Conservation (phyloP, 2,797 vertebrate species). For the Parauchenoglanis ngamensis region DNA sequence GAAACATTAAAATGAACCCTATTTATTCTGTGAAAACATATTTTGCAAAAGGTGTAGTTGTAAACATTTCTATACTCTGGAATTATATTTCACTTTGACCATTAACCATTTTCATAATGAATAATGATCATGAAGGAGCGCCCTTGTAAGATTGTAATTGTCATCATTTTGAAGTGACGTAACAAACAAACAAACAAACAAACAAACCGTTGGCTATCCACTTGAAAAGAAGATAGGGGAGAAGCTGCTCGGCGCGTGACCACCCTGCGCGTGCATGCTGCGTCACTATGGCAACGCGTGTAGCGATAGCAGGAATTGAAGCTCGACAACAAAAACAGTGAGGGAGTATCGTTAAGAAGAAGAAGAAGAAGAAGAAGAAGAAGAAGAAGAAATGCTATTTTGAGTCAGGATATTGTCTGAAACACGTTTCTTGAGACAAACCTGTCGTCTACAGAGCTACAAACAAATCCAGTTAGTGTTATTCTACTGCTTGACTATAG, state of each 20-base stretch:
- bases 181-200: not conserved
- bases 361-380: not conserved
- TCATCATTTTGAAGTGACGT: not conserved
- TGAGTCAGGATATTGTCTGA: not conserved
- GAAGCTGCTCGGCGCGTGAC: not conserved
- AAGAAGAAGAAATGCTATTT: not conserved
- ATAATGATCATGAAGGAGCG: not conserved
- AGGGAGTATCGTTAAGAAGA: not conserved
- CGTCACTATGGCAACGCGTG: conserved; percentile 72
- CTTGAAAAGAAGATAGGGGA: not conserved
- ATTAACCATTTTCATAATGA: not conserved
- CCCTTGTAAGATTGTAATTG: not conserved
- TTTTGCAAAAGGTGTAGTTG: too few relatives aligned
- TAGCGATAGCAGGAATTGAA: conserved; percentile 46
- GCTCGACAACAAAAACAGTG: conserved; percentile 63
- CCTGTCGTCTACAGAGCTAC: not conserved
- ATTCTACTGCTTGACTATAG: not conserved
- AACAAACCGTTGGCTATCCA: not conserved
- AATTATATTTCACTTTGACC: not conserved
- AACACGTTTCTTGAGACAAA: not conserved
- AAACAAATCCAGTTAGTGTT: not conserved
- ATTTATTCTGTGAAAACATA: too few relatives aligned
- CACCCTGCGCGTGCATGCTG: conserved; percentile 65
- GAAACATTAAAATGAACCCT: not conserved
- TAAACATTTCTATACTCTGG: not conserved